Base-by-base conservation (phyloP, 2,888 invertebrate genomes). In the Cylloceria caligata region DNA sequence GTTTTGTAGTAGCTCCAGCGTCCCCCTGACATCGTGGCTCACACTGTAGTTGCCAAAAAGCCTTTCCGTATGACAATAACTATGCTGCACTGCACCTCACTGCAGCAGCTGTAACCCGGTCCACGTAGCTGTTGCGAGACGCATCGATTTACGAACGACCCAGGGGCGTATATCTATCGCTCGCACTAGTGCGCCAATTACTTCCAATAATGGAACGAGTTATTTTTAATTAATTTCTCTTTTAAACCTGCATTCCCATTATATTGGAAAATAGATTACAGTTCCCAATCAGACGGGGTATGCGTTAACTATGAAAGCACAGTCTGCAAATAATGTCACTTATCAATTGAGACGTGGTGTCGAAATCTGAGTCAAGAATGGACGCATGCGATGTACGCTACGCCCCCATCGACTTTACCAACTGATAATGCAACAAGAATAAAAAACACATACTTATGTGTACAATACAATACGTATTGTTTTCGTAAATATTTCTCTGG, bases 31-130 rank as follows among this genome's bases (percentile, higher is more conserved):
- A 11, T 21, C 21, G 21, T 49, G 49, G 49, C 21, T 49, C 24
- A 49, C 49, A 49, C 49, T 21, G 49, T 49, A 24, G 49, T 49
- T 49, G 24, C 21, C 49, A 49, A 49, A 49, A 49, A 49, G 49
- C 21, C 49, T 49, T 49, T 49, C 49, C 49, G 24, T 49, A 7
- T n/a, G 39, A 13, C 45, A 49, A 49, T 9, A 9, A 24, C 21
- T 49, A 49, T 24, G 7, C 42, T 9, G 13, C 7, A 42, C 13
- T 3, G 42, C 42, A 49, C 49, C 49, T 21, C 21, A 11, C 11
- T 21, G 49, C 49, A 49, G 49, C 21, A 21, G 49, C 24, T 49
- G 49, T 49, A 49, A 49, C 24, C 49, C 45, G 45, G 45, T 45
- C n/a, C 16, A 45, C 45, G 45, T 45, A 45, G 45, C n/a, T 45